phyloP scores from a whole-genome alignment of 2,888 invertebrate genomes.

The Biston betularia region DNA sequence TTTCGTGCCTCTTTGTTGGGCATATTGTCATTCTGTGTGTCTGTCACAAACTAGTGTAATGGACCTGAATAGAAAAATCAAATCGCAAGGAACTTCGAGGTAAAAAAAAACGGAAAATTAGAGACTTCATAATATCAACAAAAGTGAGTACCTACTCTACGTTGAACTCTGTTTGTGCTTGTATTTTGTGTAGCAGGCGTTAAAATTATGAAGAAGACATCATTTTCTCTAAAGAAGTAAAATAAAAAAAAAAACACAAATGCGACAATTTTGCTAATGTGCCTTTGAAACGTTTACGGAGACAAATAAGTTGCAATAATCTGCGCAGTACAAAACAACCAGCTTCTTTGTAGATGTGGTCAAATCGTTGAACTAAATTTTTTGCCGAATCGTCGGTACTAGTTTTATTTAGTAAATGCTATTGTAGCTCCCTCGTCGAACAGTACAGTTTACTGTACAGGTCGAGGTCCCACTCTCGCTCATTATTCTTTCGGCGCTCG shows the following conservation, averaged over 20 bases:
- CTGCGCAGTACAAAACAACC: conserved; percentile 44
- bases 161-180: no score
- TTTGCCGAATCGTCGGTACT: no score
- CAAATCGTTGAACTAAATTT: neutral
- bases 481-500: conserved; percentile 75
- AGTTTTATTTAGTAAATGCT: neutral
- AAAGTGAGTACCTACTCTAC: no score
- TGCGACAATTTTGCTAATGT: conserved; percentile 55
- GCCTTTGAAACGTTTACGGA: conserved; percentile 59
- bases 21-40: no score
- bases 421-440: neutral
- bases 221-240: conserved; percentile 49
- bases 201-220: conserved; percentile 20
- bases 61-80: no score
- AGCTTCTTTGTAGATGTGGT: neutral
- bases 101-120: no score
- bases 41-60: no score
- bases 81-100: no score
- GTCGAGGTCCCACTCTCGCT: conserved; percentile 58
- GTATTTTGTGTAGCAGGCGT: conserved; percentile 8
- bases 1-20: no score
- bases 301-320: conserved; percentile 76
- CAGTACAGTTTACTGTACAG: conserved; percentile 43
- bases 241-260: conserved; percentile 50
- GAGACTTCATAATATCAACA: no score